Conservation (phyloP, 1,140 invertebrate species). For the Atta texana region DNA sequence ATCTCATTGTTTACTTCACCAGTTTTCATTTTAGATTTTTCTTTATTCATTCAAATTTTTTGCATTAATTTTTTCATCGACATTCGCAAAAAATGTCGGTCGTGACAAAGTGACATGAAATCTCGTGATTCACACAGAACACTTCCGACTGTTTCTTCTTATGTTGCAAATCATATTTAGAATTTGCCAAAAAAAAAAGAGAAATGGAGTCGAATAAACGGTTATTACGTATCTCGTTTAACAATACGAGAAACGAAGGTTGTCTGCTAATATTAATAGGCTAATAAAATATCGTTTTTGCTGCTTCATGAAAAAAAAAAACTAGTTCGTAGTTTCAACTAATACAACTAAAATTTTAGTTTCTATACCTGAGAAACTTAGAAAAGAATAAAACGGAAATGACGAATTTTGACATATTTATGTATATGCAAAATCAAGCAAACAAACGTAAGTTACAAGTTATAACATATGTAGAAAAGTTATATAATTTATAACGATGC, state of each 20-base stretch:
- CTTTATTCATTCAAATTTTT: constrained; percentile 7
- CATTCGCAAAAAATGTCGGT: background rate
- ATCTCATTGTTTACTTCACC: background rate
- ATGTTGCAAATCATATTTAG: constrained; percentile 5
- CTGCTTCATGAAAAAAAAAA: background rate
- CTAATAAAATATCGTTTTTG: constrained; percentile 24
- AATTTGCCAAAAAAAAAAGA: constrained; percentile 10
- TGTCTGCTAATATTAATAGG: background rate
- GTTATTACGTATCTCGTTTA: background rate
- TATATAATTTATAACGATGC: background rate
- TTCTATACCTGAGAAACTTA: background rate
- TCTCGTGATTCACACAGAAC: background rate
- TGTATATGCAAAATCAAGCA: background rate
- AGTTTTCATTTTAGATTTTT: background rate
- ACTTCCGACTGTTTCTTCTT: background rate
- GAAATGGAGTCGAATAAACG: background rate
- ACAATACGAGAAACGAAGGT: constrained; percentile 31
- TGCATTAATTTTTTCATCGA: constrained; percentile 11
- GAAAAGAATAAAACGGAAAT: background rate
- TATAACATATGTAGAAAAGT: background rate
- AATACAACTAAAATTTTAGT: constrained; percentile 13
- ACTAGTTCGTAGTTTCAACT: background rate
- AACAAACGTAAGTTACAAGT: background rate
- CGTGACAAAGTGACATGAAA: background rate
- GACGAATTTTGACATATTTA: background rate